phyloP scores from a whole-genome alignment of 2,888 invertebrate genomes.

The Itoplectis maculator region DNA sequence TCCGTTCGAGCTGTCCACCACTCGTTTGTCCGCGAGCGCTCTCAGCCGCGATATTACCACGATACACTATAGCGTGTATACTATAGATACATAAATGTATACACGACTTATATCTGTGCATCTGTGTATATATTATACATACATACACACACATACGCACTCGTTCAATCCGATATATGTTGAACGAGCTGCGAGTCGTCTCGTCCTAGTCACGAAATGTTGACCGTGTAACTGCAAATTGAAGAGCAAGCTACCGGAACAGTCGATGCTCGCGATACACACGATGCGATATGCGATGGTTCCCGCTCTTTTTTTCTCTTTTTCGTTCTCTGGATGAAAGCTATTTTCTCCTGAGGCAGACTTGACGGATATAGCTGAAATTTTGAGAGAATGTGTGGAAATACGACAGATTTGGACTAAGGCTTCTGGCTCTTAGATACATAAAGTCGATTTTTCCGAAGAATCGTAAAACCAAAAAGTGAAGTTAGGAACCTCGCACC shows the following conservation, averaged over 20 bases:
- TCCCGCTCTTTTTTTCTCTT: no score
- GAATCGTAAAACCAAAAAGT: no score
- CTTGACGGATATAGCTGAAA: neutral
- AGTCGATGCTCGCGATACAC: neutral
- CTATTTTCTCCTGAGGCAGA: no score
- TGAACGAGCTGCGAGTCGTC: neutral
- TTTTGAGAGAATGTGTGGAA: no score
- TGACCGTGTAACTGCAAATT: neutral
- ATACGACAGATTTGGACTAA: no score
- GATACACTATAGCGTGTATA: conserved; percentile 6
- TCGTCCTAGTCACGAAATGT: neutral
- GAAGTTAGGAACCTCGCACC: no score
- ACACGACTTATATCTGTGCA: no score
- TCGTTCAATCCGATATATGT: neutral
- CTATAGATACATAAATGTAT: no score
- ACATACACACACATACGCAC: neutral
- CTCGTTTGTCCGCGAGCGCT: conserved; percentile 42
- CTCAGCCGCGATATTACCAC: conserved; percentile 27
- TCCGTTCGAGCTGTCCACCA: conserved; percentile 36
- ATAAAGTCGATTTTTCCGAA: no score
- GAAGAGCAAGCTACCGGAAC: neutral
- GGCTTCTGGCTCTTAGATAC: no score
- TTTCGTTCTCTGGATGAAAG: no score
- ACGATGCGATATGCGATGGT: neutral
- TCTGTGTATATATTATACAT: conserved; percentile 8